A percentile compares a stretch with the other conserved stretches of the same genome.
phyloP scores from a whole-genome alignment of 2,797 vertebrate genomes.

The Sternotherus odoratus region DNA sequence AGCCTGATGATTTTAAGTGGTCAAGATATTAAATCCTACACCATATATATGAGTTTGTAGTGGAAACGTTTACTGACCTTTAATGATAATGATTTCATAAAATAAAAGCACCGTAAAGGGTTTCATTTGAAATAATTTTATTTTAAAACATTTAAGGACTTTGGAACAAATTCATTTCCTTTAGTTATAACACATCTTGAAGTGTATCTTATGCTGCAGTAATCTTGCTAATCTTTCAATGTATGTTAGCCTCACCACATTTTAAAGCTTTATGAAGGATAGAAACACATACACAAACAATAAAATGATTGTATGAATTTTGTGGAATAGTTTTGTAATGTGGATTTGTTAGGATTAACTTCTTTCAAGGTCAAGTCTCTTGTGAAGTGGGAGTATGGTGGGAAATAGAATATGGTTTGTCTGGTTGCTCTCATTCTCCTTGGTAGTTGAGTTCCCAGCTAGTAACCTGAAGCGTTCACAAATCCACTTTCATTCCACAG shows the following conservation, averaged over 20 bases:
- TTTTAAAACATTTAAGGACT: slow-evolving; percentile 29
- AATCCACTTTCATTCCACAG: slow-evolving; percentile 9
- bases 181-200: slow-evolving; percentile 31
- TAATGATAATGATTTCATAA: not conserved
- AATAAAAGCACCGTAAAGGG: slow-evolving; percentile 27
- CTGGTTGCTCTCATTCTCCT: slow-evolving; percentile 10
- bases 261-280: not conserved
- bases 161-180: slow-evolving; percentile 38
- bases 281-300: slow-evolving; percentile 34
- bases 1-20: not conserved
- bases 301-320: slow-evolving; percentile 38
- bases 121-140: slow-evolving; percentile 53
- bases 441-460: slow-evolving; percentile 44
- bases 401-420: slow-evolving; percentile 52
- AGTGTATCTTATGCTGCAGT: not conserved
- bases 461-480: slow-evolving; percentile 43
- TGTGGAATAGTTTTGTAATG: not conserved
- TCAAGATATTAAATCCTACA: not conserved
- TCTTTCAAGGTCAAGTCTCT: slow-evolving; percentile 39
- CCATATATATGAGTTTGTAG: slow-evolving; percentile 14
- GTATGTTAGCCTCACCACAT: not conserved
- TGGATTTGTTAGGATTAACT: slow-evolving; percentile 45
- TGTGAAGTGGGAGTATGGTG: slow-evolving; percentile 17
- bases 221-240: slow-evolving; percentile 55
- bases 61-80: slow-evolving; percentile 44